phyloP scores from a whole-genome alignment of 2,797 vertebrate species.

The Notoglanidium macrostoma region DNA sequence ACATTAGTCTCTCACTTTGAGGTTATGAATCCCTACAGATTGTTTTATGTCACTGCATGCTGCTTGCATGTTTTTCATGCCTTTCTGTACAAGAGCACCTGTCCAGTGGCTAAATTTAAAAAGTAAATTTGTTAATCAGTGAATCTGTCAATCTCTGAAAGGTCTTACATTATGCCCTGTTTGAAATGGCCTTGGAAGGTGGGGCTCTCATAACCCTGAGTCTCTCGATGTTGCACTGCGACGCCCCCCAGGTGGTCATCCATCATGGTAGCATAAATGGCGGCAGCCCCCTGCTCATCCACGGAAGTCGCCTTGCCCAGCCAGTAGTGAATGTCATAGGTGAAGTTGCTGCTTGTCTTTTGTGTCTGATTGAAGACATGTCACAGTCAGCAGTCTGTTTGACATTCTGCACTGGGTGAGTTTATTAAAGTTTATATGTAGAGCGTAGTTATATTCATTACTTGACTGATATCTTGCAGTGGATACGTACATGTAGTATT shows the following conservation, averaged over 20 bases:
- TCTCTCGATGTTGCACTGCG: slow-evolving; percentile 82
- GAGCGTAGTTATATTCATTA: not conserved
- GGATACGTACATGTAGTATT: slow-evolving; percentile 77
- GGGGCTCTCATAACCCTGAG: slow-evolving; percentile 80
- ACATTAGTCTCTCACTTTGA: not conserved
- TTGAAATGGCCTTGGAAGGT: slow-evolving; percentile 83
- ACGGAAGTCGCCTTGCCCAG: slow-evolving; percentile 76
- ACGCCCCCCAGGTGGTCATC: slow-evolving; percentile 78
- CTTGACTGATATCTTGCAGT: not conserved
- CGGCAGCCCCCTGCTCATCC: slow-evolving; percentile 83
- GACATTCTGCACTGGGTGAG: not conserved
- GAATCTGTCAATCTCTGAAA: not conserved
- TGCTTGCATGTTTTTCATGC: not conserved
- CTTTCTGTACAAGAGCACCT: not conserved
- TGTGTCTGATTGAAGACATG: slow-evolving; percentile 68
- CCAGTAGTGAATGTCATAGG: slow-evolving; percentile 86
- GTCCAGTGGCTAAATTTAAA: not conserved
- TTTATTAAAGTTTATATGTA: not conserved
- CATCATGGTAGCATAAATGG: slow-evolving; percentile 83
- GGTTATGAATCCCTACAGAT: not conserved
- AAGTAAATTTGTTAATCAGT: not conserved
- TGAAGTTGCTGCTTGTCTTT: slow-evolving; percentile 72
- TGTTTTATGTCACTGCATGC: not conserved
- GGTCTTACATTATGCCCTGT: slow-evolving; percentile 78
- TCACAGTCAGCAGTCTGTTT: not conserved